Conservation (phyloP, 1,140 invertebrate genomes). For the Rhizoglyphus robini region DNA sequence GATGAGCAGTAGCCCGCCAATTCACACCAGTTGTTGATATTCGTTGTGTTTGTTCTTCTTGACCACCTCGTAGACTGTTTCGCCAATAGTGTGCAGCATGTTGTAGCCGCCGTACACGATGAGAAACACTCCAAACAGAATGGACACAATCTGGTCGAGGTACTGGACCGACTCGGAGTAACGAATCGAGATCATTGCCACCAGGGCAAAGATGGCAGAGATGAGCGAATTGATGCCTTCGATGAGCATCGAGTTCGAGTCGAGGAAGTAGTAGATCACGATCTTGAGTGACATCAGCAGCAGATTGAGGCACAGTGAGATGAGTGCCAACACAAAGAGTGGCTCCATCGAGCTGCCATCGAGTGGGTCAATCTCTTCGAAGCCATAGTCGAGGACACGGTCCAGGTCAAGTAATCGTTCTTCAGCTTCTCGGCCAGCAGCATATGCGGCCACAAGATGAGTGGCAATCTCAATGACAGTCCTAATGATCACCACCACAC, state of each 20-base stretch:
- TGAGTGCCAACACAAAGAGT: background rate
- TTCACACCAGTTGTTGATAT: background rate
- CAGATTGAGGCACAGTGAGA: background rate
- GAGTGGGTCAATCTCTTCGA: background rate
- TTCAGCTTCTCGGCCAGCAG: background rate
- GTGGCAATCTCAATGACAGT: background rate
- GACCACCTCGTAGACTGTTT: background rate
- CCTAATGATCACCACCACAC: background rate
- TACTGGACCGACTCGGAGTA: background rate
- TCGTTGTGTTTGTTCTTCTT: background rate
- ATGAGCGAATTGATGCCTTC: conserved; percentile 42
- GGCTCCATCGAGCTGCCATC: background rate
- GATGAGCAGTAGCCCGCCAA: too few relatives aligned
- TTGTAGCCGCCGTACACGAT: background rate
- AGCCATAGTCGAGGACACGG: background rate
- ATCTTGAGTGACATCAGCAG: background rate
- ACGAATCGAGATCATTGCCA: background rate
- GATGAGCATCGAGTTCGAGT: background rate
- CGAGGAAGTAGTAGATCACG: background rate
- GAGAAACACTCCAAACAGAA: conserved; percentile 12
- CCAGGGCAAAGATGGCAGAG: conserved; percentile 32
- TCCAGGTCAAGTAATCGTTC: background rate
- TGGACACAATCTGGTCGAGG: background rate
- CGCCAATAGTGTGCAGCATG: background rate
- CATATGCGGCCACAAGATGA: background rate